Conservation (phyloP, 1,140 invertebrate genomes). For the Eupeodes corollae region DNA sequence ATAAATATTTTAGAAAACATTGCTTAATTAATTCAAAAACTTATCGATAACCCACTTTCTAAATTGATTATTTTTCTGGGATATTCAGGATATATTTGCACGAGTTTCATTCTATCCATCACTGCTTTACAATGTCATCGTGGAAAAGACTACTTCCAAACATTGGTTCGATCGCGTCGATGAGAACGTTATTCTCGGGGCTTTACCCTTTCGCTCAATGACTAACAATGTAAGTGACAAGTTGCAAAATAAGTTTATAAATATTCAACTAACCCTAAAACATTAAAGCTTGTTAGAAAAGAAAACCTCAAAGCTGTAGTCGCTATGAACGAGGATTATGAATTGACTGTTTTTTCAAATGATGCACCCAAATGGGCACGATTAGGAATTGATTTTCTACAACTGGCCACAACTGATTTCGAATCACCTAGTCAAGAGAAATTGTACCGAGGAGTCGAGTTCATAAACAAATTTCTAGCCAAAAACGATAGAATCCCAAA, state of each 20-base stretch:
- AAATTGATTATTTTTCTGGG: no score
- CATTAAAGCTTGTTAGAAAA: slow-evolving; percentile 26
- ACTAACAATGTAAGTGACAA: slow-evolving; percentile 51
- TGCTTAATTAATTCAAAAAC: no score
- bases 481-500: slow-evolving; percentile 19
- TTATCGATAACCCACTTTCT: no score
- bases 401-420: slow-evolving; percentile 81
- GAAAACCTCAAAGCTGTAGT: slow-evolving; percentile 83
- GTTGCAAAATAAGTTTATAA: no score
- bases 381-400: slow-evolving; percentile 70
- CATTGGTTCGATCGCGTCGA: slow-evolving; percentile 89
- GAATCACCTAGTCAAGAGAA: slow-evolving; percentile 80
- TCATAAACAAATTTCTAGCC: slow-evolving; percentile 64
- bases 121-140: slow-evolving; percentile 72
- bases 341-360: slow-evolving; percentile 68
- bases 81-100: slow-evolving; percentile 54
- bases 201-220: slow-evolving; percentile 76
- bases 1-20: no score
- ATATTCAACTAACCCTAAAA: no score
- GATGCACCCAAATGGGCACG: slow-evolving; percentile 69
- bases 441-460: slow-evolving; percentile 66
- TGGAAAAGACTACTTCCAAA: slow-evolving; percentile 66
- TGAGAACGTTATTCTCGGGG: slow-evolving; percentile 81
- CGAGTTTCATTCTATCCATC: slow-evolving; percentile 79
- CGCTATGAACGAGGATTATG: slow-evolving; percentile 93